Evolutionary conservation across 2,888 invertebrate species (phyloP), one percentile per base, ranked within the genome.

Genomic region (Ichneumoninae sp.): DNA sequence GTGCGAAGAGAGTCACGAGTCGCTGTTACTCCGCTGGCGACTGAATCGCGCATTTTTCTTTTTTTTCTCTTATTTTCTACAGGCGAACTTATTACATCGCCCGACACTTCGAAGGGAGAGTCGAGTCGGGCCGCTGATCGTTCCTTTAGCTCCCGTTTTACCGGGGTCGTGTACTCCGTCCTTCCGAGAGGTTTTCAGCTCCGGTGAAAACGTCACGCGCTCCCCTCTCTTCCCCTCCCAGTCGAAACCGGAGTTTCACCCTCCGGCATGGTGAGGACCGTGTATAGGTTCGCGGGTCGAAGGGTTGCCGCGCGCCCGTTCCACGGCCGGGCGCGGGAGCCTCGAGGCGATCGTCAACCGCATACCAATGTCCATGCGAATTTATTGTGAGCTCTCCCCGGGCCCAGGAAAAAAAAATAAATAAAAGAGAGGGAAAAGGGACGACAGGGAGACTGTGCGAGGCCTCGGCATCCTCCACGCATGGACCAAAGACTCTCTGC

Each of bases 351-450:
- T 86, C 85, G 87, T 83, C 83, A 85, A 86, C 87, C 86, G 87
- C 87, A 87, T 87, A 87, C 87, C 87, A 87, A 87, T 87, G 85
- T 80, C 79, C 77, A 77, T 78, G 85, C 76, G 84, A 87, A 87
- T 87, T 87, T 86, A 85, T 86, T 83, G 87, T 82, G 71, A 78
- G 78, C 85, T 72, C 26, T 26, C 26, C 26, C 60, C 69, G 69
- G 69, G 65, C 66, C 77, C 78, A 30, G 82, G 75, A 30, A 78
- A 70, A 78, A 74, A 57, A 74, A 50, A 36, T 54, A 50, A 7
- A 69, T 57, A 77, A 74, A 69, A 16, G 30, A 47, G 22, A 36
- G 65, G 26, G 76, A 8, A 40, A 7, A 66, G 33, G 26, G 19
- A 40, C 16, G 62, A 19, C 60, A 47, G 57, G 68, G 19, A 65